Percentiles rank a stretch among this genome's conserved stretches.
Conservation (phyloP, 2,113 vertebrate species). For the Seriola dumerili region DNA sequence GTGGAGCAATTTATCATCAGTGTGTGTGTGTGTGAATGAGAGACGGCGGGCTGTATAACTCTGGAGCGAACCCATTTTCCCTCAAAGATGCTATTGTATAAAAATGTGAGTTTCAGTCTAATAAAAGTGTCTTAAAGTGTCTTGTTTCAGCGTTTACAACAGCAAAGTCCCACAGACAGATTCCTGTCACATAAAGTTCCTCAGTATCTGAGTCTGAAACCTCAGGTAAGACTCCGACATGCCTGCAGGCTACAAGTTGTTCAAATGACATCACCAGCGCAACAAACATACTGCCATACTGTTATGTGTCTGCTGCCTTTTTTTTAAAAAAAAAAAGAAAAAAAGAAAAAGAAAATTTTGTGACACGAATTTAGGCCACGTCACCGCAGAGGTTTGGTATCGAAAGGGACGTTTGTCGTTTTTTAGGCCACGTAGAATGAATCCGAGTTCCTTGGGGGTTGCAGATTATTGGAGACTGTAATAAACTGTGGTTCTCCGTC, state of each 20-base stretch:
- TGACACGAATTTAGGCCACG: conserved; percentile 10
- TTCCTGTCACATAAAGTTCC: not conserved
- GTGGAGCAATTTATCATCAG: not conserved
- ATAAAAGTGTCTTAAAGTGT: not conserved
- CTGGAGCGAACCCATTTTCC: not conserved
- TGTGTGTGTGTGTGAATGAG: not conserved
- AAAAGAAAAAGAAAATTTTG: too few relatives aligned
- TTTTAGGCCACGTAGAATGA: conserved; percentile 51
- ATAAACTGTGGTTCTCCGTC: conserved; percentile 77
- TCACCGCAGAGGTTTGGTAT: conserved; percentile 21
- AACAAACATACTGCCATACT: not conserved
- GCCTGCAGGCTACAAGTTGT: not conserved
- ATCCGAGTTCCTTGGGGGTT: conserved; percentile 62
- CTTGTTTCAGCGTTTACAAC: not conserved
- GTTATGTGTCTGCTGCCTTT: not conserved
- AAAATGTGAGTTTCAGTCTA: not conserved
- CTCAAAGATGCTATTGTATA: not conserved
- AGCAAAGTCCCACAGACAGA: not conserved
- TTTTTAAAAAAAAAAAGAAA: too few relatives aligned
- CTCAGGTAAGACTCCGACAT: not conserved
- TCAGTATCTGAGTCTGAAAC: not conserved
- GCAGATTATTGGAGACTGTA: conserved; percentile 75
- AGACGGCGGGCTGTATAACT: not conserved
- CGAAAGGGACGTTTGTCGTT: conserved; percentile 11
- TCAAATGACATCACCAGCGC: not conserved